Evolutionary conservation across 2,113 vertebrate genomes (phyloP).

Genomic region (Atrichornis clamosus): DNA sequence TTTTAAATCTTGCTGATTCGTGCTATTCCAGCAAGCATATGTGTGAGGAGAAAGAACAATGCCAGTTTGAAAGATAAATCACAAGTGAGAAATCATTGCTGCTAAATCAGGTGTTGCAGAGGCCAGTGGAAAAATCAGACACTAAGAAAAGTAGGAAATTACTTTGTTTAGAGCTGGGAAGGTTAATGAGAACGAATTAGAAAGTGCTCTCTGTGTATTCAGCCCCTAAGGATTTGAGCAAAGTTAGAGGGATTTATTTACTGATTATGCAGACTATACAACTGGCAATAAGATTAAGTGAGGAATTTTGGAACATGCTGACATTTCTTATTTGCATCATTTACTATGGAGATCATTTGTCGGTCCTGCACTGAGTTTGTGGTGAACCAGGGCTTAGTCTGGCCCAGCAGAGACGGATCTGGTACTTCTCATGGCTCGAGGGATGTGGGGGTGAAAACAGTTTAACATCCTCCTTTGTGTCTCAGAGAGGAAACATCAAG

Average conservation of each 20-base stretch:
- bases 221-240: constrained; percentile 22
- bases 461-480: not conserved
- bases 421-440: constrained; percentile 51
- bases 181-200: constrained; percentile 50
- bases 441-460: constrained; percentile 45
- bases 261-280: constrained; percentile 61
- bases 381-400: constrained; percentile 54
- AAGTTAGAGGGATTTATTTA: constrained; percentile 52
- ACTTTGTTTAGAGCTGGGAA: constrained; percentile 42
- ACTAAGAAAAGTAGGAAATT: not conserved
- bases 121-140: constrained; percentile 26
- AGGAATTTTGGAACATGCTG: constrained; percentile 51
- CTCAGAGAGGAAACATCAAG: constrained; percentile 26
- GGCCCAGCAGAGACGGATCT: constrained; percentile 35
- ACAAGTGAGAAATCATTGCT: constrained; percentile 54
- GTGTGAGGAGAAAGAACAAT: constrained; percentile 49
- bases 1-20: constrained; percentile 74
- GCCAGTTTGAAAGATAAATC: constrained; percentile 35
- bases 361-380: constrained; percentile 30
- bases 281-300: constrained; percentile 54
- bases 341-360: constrained; percentile 40
- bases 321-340: constrained; percentile 57
- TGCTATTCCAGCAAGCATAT: constrained; percentile 45
- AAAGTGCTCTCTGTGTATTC: constrained; percentile 47
- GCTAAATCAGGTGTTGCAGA: constrained; percentile 54